Percentiles rank a stretch among this genome's conserved stretches.
These are phyloP conservation scores for Campylomormyrus numenius DNA, from an alignment of 2,113 vertebrate species.

Conservation along the genomic window DNA sequence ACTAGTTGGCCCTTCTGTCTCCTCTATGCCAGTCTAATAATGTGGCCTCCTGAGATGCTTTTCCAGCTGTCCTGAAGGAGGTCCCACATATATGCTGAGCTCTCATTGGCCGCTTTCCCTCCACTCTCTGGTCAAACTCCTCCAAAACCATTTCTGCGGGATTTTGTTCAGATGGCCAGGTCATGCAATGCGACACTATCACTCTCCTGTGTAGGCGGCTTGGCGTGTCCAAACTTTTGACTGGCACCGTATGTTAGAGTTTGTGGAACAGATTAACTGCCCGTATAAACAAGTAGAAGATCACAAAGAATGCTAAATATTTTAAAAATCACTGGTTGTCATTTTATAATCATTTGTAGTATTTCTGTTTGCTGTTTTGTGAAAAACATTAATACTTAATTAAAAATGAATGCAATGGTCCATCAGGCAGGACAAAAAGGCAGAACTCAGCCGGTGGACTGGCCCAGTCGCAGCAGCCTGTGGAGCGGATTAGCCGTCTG, in stretches of 20 bases:
- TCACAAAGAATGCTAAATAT: background rate
- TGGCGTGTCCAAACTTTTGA: background rate
- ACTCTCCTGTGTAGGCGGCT: background rate
- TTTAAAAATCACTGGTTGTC: background rate
- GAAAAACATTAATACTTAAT: background rate
- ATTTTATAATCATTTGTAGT: background rate
- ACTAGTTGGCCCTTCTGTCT: background rate
- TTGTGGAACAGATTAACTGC: background rate
- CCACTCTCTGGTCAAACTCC: too few species aligned
- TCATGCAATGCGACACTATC: background rate
- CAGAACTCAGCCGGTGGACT: background rate
- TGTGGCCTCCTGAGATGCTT: background rate
- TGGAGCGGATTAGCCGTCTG: slow-evolving; percentile 31
- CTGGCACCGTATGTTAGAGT: background rate
- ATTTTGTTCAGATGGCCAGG: background rate
- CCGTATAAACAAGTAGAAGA: background rate
- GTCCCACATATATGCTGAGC: background rate
- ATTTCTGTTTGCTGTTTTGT: background rate
- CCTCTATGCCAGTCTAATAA: background rate
- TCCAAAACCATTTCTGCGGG: too few species aligned
- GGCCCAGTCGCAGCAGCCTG: background rate
- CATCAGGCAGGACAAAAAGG: background rate
- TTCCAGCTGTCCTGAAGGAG: background rate
- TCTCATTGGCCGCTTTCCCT: background rate
- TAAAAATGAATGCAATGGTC: background rate